phyloP scores from a whole-genome alignment of 2,888 invertebrate species.

The Rhamnusium bicolor region DNA sequence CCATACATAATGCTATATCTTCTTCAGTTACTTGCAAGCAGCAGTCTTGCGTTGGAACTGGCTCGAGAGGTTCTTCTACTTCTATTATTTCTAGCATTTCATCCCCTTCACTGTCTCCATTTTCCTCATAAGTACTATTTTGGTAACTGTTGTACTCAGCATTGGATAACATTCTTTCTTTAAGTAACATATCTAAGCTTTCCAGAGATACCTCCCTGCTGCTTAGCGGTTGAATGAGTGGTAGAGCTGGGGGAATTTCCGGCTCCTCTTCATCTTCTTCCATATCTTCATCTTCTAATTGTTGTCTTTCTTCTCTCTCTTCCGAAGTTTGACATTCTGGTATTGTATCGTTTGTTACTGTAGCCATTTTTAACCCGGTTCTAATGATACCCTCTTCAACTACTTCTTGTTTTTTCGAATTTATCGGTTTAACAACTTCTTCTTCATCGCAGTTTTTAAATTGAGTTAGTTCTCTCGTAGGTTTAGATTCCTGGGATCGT shows the following conservation, averaged over 20 bases:
- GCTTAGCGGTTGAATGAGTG: constrained; percentile 84
- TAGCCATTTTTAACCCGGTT: constrained; percentile 74
- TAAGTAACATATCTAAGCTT: constrained; percentile 83
- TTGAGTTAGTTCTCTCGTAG: constrained; percentile 76
- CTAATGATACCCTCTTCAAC: constrained; percentile 77
- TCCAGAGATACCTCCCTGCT: constrained; percentile 89
- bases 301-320: constrained; percentile 54
- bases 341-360: constrained; percentile 59
- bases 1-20: constrained; percentile 92
- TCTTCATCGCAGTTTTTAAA: constrained; percentile 76
- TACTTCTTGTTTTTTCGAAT: constrained; percentile 72
- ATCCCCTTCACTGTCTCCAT: constrained; percentile 77
- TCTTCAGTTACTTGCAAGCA: constrained; percentile 94
- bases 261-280: constrained; percentile 86
- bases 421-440: constrained; percentile 71
- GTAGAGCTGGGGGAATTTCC: constrained; percentile 86
- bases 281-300: constrained; percentile 71
- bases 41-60: constrained; percentile 89
- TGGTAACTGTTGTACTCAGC: constrained; percentile 66
- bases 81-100: constrained; percentile 87
- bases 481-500: constrained; percentile 57
- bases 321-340: constrained; percentile 66
- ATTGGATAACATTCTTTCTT: constrained; percentile 77
- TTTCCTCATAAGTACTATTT: constrained; percentile 72
- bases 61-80: constrained; percentile 84